Conservation (phyloP, 2,797 vertebrate species). For the Ispidina picta region DNA sequence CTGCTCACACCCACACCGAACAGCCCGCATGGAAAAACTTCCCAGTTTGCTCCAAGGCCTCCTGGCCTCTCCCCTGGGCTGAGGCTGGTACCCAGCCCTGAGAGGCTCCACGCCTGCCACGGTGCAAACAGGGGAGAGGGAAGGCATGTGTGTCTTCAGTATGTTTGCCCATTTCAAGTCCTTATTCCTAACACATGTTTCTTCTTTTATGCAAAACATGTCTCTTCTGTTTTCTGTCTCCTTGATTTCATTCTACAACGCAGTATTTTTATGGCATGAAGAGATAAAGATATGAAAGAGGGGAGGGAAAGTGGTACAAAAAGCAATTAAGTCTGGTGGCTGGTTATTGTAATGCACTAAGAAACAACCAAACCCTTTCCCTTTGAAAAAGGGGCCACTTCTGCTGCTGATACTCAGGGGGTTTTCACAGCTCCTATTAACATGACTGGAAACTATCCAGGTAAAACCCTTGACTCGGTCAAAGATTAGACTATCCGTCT, state of each 20-base stretch:
- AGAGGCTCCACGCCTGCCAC: background rate
- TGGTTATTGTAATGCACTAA: conserved; percentile 30
- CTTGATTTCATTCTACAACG: conserved; percentile 70
- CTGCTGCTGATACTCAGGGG: background rate
- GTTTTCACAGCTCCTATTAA: conserved; percentile 32
- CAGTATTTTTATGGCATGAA: conserved; percentile 68
- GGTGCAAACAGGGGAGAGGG: background rate
- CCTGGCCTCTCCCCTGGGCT: background rate
- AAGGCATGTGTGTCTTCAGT: conserved; percentile 33
- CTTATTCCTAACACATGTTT: conserved; percentile 73
- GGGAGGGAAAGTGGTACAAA: conserved; percentile 53
- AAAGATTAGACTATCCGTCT: conserved; percentile 3
- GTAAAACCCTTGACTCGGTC: background rate
- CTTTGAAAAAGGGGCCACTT: background rate
- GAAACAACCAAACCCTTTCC: conserved; percentile 5
- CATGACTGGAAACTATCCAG: conserved; percentile 33
- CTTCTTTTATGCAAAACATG: conserved; percentile 65
- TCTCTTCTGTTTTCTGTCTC: conserved; percentile 73
- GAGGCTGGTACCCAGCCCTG: background rate
- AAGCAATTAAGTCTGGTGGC: conserved; percentile 35
- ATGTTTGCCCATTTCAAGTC: conserved; percentile 57
- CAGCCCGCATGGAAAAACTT: background rate
- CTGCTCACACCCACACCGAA: fast-evolving
- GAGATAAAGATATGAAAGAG: conserved; percentile 42
- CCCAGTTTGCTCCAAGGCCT: fast-evolving